A percentile compares a stretch with the other conserved stretches of the same genome.
Conservation (phyloP, 2,888 invertebrate genomes). For the Endotricha flammealis region DNA sequence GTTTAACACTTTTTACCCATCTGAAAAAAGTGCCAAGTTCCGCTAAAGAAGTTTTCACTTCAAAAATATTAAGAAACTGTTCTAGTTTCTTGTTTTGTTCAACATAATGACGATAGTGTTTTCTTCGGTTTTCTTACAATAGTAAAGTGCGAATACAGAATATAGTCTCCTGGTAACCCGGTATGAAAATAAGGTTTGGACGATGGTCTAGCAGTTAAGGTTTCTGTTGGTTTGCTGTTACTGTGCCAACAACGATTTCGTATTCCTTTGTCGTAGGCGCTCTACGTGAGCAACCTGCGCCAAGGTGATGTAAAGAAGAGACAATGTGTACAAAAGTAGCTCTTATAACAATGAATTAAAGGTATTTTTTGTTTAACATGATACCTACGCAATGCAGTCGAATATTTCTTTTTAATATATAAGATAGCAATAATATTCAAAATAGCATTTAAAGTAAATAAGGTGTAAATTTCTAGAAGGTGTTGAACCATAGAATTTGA, state of each 20-base stretch:
- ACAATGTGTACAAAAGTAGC: slow-evolving; percentile 8
- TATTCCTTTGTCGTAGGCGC: slow-evolving; percentile 25
- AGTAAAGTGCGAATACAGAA: too few species aligned
- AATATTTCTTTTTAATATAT: slow-evolving; percentile 13
- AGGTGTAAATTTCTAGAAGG: too few species aligned
- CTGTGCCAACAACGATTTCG: slow-evolving; percentile 22
- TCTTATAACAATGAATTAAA: slow-evolving; percentile 14
- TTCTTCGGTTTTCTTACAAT: too few species aligned
- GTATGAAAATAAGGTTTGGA: too few species aligned
- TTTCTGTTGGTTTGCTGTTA: slow-evolving; percentile 6
- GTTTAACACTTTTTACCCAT: too few species aligned
- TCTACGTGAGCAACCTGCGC: slow-evolving; percentile 26
- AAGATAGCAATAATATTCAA: not conserved
- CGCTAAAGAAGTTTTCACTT: too few species aligned
- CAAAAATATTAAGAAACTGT: too few species aligned
- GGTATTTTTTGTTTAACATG: slow-evolving; percentile 10
- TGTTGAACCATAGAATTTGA: too few species aligned
- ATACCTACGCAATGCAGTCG: slow-evolving; percentile 25
- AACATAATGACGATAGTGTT: too few species aligned
- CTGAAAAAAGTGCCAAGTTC: too few species aligned
- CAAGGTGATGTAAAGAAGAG: slow-evolving; percentile 18
- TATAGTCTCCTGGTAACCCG: too few species aligned
- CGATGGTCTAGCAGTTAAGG: not conserved
- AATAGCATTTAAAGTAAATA: not conserved
- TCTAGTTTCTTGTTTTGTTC: too few species aligned